Conservation (phyloP, 2,113 vertebrate genomes). For the Psittacus erithacus region DNA sequence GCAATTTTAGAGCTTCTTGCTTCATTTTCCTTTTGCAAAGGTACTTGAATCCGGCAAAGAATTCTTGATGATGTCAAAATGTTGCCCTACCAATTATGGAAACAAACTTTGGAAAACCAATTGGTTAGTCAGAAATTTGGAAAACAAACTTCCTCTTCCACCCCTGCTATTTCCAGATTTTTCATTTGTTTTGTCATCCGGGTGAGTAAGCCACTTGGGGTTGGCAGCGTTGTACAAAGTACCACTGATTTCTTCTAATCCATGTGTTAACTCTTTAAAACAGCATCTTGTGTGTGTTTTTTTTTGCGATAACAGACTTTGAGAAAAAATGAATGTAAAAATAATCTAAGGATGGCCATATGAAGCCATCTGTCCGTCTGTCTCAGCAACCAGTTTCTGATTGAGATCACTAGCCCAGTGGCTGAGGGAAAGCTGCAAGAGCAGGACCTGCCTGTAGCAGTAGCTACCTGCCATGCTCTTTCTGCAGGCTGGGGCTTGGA, state of each 20-base stretch:
- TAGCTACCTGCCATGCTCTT: neutral
- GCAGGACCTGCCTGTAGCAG: neutral
- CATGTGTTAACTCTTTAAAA: neutral
- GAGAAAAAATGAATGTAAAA: neutral
- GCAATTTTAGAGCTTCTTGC: neutral
- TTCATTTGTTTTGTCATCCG: constrained; percentile 20
- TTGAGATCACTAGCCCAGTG: neutral
- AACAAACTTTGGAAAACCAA: neutral
- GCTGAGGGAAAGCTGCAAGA: neutral
- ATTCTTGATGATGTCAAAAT: neutral
- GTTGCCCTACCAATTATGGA: neutral
- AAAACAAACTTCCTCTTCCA: neutral
- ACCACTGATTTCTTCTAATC: neutral
- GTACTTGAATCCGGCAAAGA: neutral
- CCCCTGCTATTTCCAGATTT: neutral
- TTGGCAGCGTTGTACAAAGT: neutral
- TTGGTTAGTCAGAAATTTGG: neutral
- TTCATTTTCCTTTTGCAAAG: neutral
- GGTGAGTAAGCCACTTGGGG: neutral
- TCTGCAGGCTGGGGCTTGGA: neutral
- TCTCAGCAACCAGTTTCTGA: neutral
- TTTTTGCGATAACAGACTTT: neutral
- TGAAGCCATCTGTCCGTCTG: neutral
- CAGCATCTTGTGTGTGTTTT: neutral
- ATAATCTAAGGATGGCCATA: neutral